Evolutionary conservation across 2,888 invertebrate genomes (phyloP).

Genomic region (Prosopocoilus inquinatus): DNA sequence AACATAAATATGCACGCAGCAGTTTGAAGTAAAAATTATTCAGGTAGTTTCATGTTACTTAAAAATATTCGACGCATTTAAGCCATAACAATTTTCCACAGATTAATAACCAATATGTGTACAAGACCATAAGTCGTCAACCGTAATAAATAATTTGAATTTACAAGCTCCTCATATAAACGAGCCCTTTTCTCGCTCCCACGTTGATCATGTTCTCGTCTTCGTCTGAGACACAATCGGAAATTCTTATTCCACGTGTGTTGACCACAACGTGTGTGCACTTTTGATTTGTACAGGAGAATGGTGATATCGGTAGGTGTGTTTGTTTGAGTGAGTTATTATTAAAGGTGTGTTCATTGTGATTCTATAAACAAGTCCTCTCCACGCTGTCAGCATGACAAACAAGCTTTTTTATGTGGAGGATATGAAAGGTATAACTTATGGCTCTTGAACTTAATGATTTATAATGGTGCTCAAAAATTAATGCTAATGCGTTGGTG

Average conservation of each 20-base stretch:
- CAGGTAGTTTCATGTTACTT: too few relatives aligned
- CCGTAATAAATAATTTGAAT: constrained; percentile 11
- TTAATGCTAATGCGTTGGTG: too few relatives aligned
- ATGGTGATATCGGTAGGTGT: constrained; percentile 19
- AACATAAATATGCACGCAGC: too few relatives aligned
- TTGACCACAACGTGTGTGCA: constrained; percentile 6
- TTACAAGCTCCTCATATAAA: constrained; percentile 2
- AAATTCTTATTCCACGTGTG: constrained; percentile 3
- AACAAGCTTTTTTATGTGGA: not conserved
- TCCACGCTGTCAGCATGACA: constrained; percentile 11
- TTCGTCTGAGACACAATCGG: not conserved
- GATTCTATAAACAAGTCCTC: constrained; percentile 20
- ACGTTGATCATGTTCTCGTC: not conserved
- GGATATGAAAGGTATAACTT: too few relatives aligned
- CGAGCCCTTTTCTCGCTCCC: not conserved
- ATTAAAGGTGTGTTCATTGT: constrained; percentile 20
- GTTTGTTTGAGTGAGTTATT: constrained; percentile 18
- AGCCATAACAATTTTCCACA: too few relatives aligned
- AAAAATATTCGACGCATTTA: too few relatives aligned
- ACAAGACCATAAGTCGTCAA: constrained; percentile 10
- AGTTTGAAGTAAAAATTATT: too few relatives aligned
- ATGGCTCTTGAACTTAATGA: too few relatives aligned
- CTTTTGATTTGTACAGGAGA: too few relatives aligned
- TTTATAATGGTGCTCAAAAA: too few relatives aligned
- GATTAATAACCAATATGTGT: not conserved